Conservation (phyloP, 2,113 vertebrate species). For the Xenotilapia leptura region DNA sequence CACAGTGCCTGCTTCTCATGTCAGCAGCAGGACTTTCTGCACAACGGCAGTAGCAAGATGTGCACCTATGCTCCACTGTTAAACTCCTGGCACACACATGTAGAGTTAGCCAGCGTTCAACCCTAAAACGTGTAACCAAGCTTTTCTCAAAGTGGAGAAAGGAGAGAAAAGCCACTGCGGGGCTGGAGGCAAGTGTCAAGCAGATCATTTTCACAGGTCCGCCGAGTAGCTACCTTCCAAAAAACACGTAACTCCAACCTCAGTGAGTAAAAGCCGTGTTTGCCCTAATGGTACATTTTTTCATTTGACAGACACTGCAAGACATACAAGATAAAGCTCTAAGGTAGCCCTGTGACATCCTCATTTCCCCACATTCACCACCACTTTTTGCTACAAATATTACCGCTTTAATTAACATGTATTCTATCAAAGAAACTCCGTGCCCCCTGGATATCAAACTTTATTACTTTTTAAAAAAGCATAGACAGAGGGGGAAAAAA, state of each 20-base stretch:
- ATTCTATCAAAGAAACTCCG: not conserved
- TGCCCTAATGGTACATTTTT: not conserved
- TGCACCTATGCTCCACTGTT: not conserved
- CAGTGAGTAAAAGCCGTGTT: not conserved
- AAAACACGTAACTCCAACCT: not conserved
- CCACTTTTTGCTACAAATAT: not conserved
- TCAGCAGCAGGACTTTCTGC: not conserved
- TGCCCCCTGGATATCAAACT: not conserved
- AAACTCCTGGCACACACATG: not conserved
- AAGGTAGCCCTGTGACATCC: not conserved
- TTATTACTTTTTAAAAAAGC: slow-evolving; percentile 2
- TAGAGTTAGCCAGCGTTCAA: not conserved
- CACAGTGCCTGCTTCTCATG: not conserved
- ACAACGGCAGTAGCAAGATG: not conserved
- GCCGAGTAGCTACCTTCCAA: not conserved
- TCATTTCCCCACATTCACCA: not conserved
- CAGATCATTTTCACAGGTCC: not conserved
- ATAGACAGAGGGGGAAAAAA: not conserved
- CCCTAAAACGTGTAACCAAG: not conserved
- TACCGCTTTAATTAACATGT: slow-evolving; percentile 10
- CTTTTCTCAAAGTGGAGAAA: not conserved
- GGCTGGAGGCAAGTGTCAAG: not conserved
- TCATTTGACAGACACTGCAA: not conserved
- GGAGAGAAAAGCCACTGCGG: not conserved
- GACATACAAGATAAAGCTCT: not conserved